Evolutionary conservation across 2,888 invertebrate species (phyloP), one percentile per base, ranked within the genome.

Genomic region (Caradrina kadenii): DNA sequence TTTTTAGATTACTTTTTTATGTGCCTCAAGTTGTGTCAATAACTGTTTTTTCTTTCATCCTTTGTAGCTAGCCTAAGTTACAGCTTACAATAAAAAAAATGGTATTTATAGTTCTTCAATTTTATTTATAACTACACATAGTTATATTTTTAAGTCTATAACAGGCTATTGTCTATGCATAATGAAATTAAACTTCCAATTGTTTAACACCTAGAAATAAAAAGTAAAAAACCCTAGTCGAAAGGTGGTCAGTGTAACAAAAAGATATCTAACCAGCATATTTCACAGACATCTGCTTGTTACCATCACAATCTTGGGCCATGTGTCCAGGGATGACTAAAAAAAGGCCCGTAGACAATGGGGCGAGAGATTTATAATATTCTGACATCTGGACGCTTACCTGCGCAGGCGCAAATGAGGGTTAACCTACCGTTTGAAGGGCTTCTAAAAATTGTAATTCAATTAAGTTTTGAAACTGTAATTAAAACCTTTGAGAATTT

Each of bases 301-400:
- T 83, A 80, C 73, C 78, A 84, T 81, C 78, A 77, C 82, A 80
- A 69, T 79, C 80, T 83, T 79, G 50, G 78, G 88, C 91, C 94
- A 93, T 93, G 92, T 93, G 93, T 92, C 93, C 93, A 88, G 88
- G 88, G 86, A 92, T 91, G 88, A 89, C 87, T 93, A 93, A 93
- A 92, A 84, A 90, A 89, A 88, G 82, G 15, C 71, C 84, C 87
- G 85, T 91, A 93, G 93, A 94, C 94, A 93, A 94, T 92, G 81
- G 88, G 75, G 65, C 65, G 87, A 87, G 86, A 93, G 93, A 93
- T 93, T 94, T 93, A 94, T 91, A 89, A 87, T 87, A 76, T 84
- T 87, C 82, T 78, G 87, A 91, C 94, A 94, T 93, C 94, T 94
- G 94, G 92, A 86, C 85, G 54, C 64, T 86, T 93, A 93, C 91